Base-by-base conservation (phyloP, 2,797 vertebrate species). In the Oreortyx pictus region DNA sequence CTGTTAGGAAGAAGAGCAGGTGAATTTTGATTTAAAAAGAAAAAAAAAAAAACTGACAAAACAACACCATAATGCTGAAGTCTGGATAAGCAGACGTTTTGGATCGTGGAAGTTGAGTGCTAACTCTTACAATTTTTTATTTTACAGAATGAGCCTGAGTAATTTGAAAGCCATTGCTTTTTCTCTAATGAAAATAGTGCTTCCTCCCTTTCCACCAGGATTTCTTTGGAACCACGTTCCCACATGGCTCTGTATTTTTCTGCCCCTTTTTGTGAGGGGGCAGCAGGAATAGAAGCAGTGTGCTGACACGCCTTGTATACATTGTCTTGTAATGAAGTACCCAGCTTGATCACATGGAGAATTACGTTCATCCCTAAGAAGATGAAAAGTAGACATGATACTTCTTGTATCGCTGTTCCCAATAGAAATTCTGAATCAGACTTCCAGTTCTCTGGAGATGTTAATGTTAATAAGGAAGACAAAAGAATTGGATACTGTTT, bases 391-490 rank as follows among this genome's bases (percentile, higher is more conserved):
- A 61, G 31, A 46, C 65, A 37, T 29, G 27, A 46, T 72, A 44
- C 27, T 83, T 80, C 78, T 81, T 64, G 29, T 50, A 27, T 60
- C 47, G 27, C 61, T 9, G 3, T 67, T 93, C 35, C 39, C 25
- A 46, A 35, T 50, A 75, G 47, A 81, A 71, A 66, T 82, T 86
- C 70, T 82, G 77, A 86, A 82, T 90, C 88, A 76, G 54, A 56
- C 44, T 90, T 87, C 79, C 49, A 71, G 33, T 93, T 78, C 59
- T 71, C 37, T 71, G 57, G 17, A 82, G 27, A 59, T 37, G 35
- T 65, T 88, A 33, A 61, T 88, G 88, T 82, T 82, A 79, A 61
- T 27, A 24, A 90, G 92, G 84, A 91, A 91, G 31, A 92, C 50
- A 89, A 74, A 82, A 81, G 23, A 89, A 54, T 35, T 49, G 82